Conservation (phyloP, 2,797 vertebrate genomes). For the Chanos chanos region DNA sequence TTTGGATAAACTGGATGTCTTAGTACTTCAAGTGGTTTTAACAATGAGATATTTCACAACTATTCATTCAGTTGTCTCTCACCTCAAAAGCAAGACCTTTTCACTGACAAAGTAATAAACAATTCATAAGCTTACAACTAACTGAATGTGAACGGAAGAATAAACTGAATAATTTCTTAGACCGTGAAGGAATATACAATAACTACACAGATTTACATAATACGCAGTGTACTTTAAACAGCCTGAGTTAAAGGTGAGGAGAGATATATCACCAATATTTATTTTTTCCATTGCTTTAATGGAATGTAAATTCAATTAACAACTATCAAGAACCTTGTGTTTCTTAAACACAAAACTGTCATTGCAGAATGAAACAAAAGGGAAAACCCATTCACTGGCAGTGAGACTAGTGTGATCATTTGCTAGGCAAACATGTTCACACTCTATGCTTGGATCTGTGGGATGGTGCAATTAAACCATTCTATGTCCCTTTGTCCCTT, state of each 20-base stretch:
- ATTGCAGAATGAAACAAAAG: constrained; percentile 24
- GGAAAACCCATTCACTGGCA: constrained; percentile 22
- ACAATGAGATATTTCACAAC: no score
- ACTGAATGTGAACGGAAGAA: no score
- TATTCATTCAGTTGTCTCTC: no score
- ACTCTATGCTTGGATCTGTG: constrained; percentile 33
- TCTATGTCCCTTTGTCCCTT: constrained; percentile 24
- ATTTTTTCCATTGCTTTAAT: not conserved
- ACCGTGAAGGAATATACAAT: not conserved
- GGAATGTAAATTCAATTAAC: constrained; percentile 21
- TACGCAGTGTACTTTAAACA: no score
- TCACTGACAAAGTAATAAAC: no score
- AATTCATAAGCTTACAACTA: no score
- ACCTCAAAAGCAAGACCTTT: no score
- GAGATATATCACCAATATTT: no score
- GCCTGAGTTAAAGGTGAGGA: no score
- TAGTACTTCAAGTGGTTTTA: no score
- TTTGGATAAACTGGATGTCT: no score
- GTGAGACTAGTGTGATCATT: constrained; percentile 33
- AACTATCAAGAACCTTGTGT: constrained; percentile 13
- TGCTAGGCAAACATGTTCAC: constrained; percentile 16
- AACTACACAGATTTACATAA: not conserved
- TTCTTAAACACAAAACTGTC: constrained; percentile 15
- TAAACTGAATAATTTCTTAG: no score
- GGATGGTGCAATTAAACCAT: constrained; percentile 49